A percentile compares a stretch with the other conserved stretches of the same genome.
These are phyloP conservation scores for Myodes glareolus DNA, from an alignment of 2,113 vertebrate genomes.

Conservation along the genomic window DNA sequence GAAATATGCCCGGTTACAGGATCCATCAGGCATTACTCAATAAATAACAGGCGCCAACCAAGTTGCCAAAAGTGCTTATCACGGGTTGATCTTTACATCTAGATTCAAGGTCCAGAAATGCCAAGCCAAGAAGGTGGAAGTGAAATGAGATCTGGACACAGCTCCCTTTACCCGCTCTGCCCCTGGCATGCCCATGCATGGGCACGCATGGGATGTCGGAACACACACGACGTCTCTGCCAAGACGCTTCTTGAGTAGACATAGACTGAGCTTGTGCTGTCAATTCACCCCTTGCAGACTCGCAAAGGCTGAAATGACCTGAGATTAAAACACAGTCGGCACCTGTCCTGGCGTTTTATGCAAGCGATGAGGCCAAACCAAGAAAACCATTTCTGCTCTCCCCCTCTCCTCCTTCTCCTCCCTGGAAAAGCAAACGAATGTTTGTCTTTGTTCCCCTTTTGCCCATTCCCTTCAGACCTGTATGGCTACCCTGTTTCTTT, in stretches of 20 bases:
- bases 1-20: slow-evolving; percentile 54
- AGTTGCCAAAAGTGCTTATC: slow-evolving; percentile 73
- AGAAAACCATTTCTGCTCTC: neutral
- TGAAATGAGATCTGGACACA: slow-evolving; percentile 70
- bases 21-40: slow-evolving; percentile 60
- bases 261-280: neutral
- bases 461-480: neutral
- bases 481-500: neutral
- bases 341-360: neutral
- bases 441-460: neutral
- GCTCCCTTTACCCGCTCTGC: neutral
- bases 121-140: slow-evolving; percentile 64
- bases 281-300: neutral
- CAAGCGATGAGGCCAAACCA: neutral
- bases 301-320: neutral
- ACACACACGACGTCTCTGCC: neutral
- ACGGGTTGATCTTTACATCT: slow-evolving; percentile 72
- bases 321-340: neutral
- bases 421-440: slow-evolving; percentile 15
- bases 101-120: slow-evolving; percentile 68
- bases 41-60: slow-evolving; percentile 74
- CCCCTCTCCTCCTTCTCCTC: neutral
- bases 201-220: neutral
- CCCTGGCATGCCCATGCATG: neutral
- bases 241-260: slow-evolving; percentile 12